Base-by-base conservation (phyloP, 2,888 invertebrate species). In the Ennomos fuscantarius region DNA sequence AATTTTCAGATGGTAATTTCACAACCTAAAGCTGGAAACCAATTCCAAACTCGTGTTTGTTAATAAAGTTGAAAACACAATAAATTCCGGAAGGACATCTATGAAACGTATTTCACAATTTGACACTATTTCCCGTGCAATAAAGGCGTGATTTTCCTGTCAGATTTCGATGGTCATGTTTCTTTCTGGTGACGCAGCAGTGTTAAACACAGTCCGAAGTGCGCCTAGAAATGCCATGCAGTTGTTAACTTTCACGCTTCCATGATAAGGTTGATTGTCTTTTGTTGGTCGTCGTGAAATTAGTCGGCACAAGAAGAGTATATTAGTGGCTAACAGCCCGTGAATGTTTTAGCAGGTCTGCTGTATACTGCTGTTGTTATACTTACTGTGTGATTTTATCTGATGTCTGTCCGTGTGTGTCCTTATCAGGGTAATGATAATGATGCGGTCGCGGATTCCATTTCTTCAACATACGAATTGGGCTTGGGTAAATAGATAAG, bases 321-420 rank as follows among this genome's bases (percentile, higher is more conserved):
- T 68, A 71, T 73, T 68, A 72, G 68, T 64, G 62, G 60, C 63
- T 72, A 78, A 76, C 73, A 70, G 66, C 57, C 70, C 69, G 70
- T 79, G 69, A 78, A 79, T 79, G 71, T 76, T 78, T 74, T 69
- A 77, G 55, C 72, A 50, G 56, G 55, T 55, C 55, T 56, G 50
- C 52, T 67, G 66, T 66, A 53, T 61, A 47, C 11, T 42, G 15
- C 44, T 43, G 47, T 59, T 62, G 51, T 51, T 48, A 34, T 52
- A 49, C 11, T 15, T 15, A 15, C 3, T 15, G 24, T 11, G 15
- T 32, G 47, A 39, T 48, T 45, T 48, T 53, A 53, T 52, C 47
- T 48, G n/a, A 8, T n/a, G n/a, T 43, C 36, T 51, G 55, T 45
- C 36, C 46, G 55, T 45, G 34, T 32, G 45, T n/a, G 36, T 56